Base-by-base conservation (phyloP, 2,888 invertebrate species). In the Cetonia aurata region DNA sequence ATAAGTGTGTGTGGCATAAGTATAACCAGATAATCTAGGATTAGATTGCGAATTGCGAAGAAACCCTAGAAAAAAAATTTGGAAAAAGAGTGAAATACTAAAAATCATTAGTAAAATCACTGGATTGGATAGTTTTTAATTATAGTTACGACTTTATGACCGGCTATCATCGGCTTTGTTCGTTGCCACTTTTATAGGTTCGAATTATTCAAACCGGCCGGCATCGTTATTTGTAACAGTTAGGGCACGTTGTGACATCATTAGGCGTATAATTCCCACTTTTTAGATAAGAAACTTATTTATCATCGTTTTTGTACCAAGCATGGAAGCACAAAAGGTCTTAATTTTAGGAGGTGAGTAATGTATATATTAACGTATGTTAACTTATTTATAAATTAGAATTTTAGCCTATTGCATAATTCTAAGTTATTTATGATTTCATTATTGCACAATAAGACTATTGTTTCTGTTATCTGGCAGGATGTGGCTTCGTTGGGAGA, bases 401-500 rank as follows among this genome's bases (percentile, higher is more conserved):
- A 33, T 48, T 13, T 57, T 48, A 68, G 41, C 19, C 46, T 57
- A 33, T 68, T 57, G 56, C 48, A 48, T 46, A 68, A 57, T 31
- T 46, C 31, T 9, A 53, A 53, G 57, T 31, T 62, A 66, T 57
- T 66, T 66, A 57, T 70, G 55, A 53, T 52, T 46, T 48, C 19
- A 52, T 44, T 69, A 33, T 53, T 25, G 33, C 19, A 44, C 42
- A 53, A 52, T 62, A 52, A 13, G 33, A 19, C 31, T 70, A 46
- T 66, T 66, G 44, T 33, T 60, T 25, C 25, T 37, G 37, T 37
- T 37, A 37, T 37, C 37, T 37, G 82, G 59, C 86, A 96, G 96
- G 96, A 85, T 96, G 96, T 86, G 96, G 96, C 79, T 96, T 97
- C 86, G 93, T 96, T 83, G 96, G 96, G 75, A 90, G 96, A 80